Percentiles rank a stretch among this genome's conserved stretches.
phyloP scores from a whole-genome alignment of 37 sponge, comb jelly and placozoan species.

The Chondrilla cf. caribensis region DNA sequence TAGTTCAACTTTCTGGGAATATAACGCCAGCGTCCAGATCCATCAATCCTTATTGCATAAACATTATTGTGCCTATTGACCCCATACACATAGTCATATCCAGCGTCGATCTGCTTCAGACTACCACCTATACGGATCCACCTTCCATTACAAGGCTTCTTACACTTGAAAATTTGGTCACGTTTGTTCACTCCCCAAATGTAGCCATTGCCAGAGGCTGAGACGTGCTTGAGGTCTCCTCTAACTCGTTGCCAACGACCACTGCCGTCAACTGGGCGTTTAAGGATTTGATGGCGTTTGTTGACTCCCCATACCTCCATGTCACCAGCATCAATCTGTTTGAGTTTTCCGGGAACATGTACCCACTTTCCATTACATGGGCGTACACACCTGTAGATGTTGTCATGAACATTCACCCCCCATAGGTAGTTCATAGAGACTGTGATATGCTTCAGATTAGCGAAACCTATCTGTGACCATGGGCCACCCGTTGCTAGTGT shows the following conservation, averaged over 20 bases:
- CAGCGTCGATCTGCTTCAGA: conserved; percentile 51
- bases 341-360: background rate
- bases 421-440: conserved; percentile 20
- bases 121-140: conserved; percentile 31
- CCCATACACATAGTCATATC: conserved; percentile 39
- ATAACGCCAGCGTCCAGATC: conserved; percentile 21
- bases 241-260: background rate
- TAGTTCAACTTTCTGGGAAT: conserved; percentile 36
- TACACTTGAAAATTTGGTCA: conserved; percentile 59
- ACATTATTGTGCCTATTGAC: conserved; percentile 32
- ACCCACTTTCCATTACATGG: conserved; percentile 10
- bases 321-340: conserved; percentile 25
- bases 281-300: background rate
- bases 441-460: conserved; percentile 20
- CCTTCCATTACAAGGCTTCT: conserved; percentile 55
- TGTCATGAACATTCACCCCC: background rate
- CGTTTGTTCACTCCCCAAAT: conserved; percentile 52
- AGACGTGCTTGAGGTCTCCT: conserved; percentile 41
- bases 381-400: conserved; percentile 15
- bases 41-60: conserved; percentile 11
- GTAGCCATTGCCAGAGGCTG: conserved; percentile 72
- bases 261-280: background rate
- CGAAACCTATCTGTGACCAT: background rate
- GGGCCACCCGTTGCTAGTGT: too few species aligned
- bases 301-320: conserved; percentile 18